phyloP scores from a whole-genome alignment of 1,140 invertebrate species.

The Thaumetopoea pityocampa region DNA sequence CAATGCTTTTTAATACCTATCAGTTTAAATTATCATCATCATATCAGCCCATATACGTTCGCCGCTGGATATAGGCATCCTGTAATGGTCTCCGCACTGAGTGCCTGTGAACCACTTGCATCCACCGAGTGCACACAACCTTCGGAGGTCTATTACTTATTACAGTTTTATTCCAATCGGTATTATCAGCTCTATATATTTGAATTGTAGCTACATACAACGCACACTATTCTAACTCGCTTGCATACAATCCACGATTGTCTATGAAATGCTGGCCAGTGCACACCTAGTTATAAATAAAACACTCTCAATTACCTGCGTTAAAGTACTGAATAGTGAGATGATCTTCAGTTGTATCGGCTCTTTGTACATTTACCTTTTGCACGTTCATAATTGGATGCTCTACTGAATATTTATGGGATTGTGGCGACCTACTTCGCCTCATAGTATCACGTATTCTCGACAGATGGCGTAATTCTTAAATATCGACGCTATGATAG shows the following conservation, averaged over 20 bases:
- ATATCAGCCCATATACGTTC: no score
- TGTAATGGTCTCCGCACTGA: no score
- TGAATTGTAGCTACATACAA: conserved; percentile 19
- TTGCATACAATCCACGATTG: conserved; percentile 47
- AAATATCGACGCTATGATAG: no score
- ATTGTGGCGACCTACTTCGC: no score
- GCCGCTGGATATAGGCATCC: no score
- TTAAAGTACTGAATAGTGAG: conserved; percentile 34
- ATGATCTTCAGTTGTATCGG: conserved; percentile 24
- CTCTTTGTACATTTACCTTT: conserved; percentile 13
- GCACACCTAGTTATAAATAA: conserved; percentile 57
- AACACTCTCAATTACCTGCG: conserved; percentile 45
- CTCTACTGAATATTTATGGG: conserved; percentile 11
- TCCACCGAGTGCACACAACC: no score
- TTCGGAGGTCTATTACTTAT: neutral
- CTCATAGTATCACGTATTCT: no score
- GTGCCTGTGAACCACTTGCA: no score
- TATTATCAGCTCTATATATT: conserved; percentile 28
- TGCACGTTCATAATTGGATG: conserved; percentile 11
- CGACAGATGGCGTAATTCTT: no score
- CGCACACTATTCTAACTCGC: conserved; percentile 32
- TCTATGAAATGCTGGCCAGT: conserved; percentile 43
- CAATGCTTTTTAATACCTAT: no score
- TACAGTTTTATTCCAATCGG: neutral
- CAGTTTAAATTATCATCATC: no score